Conservation (phyloP, 2,888 invertebrate species). For the Dinocampus coccinellae region DNA sequence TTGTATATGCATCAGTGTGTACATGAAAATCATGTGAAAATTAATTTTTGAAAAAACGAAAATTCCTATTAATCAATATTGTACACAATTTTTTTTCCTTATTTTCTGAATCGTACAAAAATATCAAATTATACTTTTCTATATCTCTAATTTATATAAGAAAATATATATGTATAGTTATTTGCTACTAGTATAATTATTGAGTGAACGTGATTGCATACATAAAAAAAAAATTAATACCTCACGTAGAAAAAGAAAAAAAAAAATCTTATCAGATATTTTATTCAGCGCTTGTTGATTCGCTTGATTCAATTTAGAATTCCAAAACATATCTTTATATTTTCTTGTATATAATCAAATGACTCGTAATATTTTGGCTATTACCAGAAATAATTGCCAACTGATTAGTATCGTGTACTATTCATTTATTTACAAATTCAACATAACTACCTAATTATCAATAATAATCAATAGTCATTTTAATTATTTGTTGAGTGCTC, state of each 20-base stretch:
- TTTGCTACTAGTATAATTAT: too few relatives aligned
- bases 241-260: too few relatives aligned
- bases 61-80: too few relatives aligned
- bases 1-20: conserved; percentile 19
- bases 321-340: neutral
- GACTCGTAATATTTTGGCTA: neutral
- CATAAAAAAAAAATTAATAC: too few relatives aligned
- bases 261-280: neutral
- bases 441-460: too few relatives aligned
- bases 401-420: too few relatives aligned
- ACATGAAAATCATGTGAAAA: conserved; percentile 24
- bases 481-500: neutral
- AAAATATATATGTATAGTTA: too few relatives aligned
- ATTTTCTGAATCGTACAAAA: neutral
- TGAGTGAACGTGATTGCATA: neutral
- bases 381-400: too few relatives aligned
- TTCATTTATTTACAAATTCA: too few relatives aligned
- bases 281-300: neutral
- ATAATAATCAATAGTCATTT: conserved; percentile 33
- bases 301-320: neutral
- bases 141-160: neutral
- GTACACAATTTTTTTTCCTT: neutral
- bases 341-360: neutral
- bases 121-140: neutral
- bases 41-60: conserved; percentile 4